phyloP scores from a whole-genome alignment of 2,113 vertebrate genomes.

The Elephantulus edwardii region DNA sequence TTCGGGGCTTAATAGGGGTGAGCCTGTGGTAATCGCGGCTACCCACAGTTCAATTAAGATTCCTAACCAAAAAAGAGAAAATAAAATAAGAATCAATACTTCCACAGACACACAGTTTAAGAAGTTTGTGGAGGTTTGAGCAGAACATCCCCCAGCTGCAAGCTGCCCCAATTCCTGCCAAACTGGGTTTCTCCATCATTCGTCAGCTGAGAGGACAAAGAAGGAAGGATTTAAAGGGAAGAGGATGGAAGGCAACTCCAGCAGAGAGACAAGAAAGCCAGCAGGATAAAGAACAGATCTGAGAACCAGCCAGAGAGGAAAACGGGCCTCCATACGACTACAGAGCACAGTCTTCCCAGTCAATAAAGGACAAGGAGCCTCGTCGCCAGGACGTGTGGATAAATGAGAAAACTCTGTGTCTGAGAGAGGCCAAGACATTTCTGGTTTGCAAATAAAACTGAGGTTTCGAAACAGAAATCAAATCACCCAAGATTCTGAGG shows the following conservation, averaged over 20 bases:
- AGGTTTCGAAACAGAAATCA: background rate
- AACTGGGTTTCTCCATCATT: conserved; percentile 4
- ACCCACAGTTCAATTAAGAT: conserved; percentile 67
- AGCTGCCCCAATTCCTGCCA: background rate
- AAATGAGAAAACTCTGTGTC: conserved; percentile 31
- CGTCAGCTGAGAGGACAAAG: conserved; percentile 13
- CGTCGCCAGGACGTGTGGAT: background rate
- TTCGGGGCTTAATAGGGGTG: conserved; percentile 66
- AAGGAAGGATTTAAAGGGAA: background rate
- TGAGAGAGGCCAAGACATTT: background rate
- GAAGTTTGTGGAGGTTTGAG: conserved; percentile 1
- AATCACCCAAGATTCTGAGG: background rate
- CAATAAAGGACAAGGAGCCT: background rate
- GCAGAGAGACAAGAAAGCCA: conserved; percentile 52
- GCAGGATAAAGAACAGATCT: background rate
- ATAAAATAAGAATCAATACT: conserved; percentile 75
- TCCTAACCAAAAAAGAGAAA: conserved; percentile 69
- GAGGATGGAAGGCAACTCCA: conserved; percentile 12
- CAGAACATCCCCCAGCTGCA: background rate
- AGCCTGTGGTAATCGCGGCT: conserved; percentile 55
- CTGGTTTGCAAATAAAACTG: conserved; percentile 22
- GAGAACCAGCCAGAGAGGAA: conserved; percentile 19
- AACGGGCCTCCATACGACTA: background rate
- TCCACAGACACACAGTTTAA: background rate
- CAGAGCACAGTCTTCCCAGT: background rate